Percentiles rank a stretch among this genome's conserved stretches.
Evolutionary conservation across 2,888 invertebrate species (phyloP).

Genomic region (Stomorhina lunata): DNA sequence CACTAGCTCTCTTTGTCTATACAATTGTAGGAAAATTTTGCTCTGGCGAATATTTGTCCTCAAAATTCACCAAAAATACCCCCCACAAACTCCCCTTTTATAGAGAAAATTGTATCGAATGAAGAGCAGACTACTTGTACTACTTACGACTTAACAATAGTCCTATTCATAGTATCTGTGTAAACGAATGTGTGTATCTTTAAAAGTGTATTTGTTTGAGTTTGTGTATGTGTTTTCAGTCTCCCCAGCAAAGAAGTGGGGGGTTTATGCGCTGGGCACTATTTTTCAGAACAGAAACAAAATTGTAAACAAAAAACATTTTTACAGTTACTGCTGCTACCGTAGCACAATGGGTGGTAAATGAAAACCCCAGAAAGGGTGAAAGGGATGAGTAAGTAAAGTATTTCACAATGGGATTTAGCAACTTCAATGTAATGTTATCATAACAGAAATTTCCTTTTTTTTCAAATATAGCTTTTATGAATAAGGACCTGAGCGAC

Average conservation of each 20-base stretch:
- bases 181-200: not conserved
- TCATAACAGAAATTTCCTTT: no score
- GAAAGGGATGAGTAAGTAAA: not conserved
- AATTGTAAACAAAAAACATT: conserved; percentile 11
- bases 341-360: conserved; percentile 27
- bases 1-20: conserved; percentile 7
- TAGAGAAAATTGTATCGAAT: not conserved
- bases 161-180: conserved; percentile 1
- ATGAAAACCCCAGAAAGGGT: not conserved
- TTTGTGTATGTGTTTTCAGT: not conserved
- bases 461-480: no score
- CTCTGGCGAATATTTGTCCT: conserved; percentile 32
- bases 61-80: not conserved
- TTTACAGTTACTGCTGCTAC: conserved; percentile 57
- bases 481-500: no score
- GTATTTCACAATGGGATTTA: no score
- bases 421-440: no score
- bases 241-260: conserved; percentile 32
- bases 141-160: conserved; percentile 32
- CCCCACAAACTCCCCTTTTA: not conserved
- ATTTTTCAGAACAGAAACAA: conserved; percentile 26
- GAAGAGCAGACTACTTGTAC: conserved; percentile 53
- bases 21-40: not conserved
- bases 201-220: not conserved
- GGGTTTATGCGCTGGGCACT: conserved; percentile 28